Conservation (phyloP, 1,140 invertebrate genomes). For the Metopolophium dirhodum region DNA sequence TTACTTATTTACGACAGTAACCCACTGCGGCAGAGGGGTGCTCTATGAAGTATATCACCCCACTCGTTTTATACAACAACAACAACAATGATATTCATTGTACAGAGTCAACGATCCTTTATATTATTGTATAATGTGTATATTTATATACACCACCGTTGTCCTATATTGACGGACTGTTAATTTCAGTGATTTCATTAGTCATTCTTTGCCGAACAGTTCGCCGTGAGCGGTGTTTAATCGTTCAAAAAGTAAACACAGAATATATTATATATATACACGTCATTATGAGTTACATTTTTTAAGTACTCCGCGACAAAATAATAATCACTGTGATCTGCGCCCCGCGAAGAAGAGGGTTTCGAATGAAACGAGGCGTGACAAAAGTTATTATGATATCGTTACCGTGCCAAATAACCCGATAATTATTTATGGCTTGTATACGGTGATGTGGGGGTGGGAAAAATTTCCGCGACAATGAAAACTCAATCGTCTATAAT, state of each 20-base stretch:
- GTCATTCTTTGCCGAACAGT: not conserved
- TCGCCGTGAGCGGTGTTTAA: not conserved
- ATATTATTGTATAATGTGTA: conserved; percentile 1
- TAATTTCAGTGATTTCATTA: conserved; percentile 20
- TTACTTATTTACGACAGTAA: conserved; percentile 1
- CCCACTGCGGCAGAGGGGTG: not conserved
- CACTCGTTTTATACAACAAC: not conserved
- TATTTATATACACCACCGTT: not conserved
- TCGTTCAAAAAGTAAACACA: not conserved
- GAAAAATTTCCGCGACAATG: not conserved
- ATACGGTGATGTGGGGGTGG: too few species aligned
- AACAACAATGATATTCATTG: conserved; percentile 1
- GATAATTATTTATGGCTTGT: not conserved
- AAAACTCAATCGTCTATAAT: not conserved
- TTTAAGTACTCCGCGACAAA: not conserved
- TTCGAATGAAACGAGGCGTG: not conserved
- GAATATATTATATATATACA: not conserved
- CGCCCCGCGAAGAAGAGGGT: not conserved
- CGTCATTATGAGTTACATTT: not conserved
- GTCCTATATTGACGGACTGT: conserved; percentile 15
- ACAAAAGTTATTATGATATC: not conserved
- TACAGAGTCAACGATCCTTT: conserved; percentile 40
- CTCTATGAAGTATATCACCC: conserved; percentile 31
- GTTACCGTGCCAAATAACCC: not conserved
- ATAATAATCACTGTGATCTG: not conserved